These are phyloP conservation scores for Drosophila longiperda DNA, from an alignment of 2,888 invertebrate species.

Conservation along the genomic window DNA sequence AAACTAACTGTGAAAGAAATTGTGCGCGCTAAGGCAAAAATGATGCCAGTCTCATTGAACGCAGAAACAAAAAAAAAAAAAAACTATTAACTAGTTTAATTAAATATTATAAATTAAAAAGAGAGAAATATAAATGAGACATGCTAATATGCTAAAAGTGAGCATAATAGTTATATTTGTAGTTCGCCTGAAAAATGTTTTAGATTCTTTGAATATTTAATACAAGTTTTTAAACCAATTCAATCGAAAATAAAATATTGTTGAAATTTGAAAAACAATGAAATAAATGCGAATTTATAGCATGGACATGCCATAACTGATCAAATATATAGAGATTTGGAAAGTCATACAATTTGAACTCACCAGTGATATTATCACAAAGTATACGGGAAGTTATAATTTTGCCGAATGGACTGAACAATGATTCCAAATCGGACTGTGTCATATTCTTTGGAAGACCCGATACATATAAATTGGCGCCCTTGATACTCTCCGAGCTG, in stretches of 20 bases:
- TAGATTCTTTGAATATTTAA: not conserved
- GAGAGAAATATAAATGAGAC: slow-evolving; percentile 2
- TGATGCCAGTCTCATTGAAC: slow-evolving; percentile 1
- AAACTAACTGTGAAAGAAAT: slow-evolving; percentile 27
- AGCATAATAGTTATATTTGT: not conserved
- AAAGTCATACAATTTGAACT: slow-evolving; percentile 68
- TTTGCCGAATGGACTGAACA: slow-evolving; percentile 92
- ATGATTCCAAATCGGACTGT: slow-evolving; percentile 92
- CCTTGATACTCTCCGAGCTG: slow-evolving; percentile 97
- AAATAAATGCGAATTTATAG: not conserved
- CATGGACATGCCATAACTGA: slow-evolving; percentile 11
- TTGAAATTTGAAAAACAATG: too few relatives aligned
- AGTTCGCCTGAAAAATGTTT: not conserved
- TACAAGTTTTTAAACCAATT: not conserved
- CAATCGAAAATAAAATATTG: not conserved
- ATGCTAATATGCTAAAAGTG: not conserved
- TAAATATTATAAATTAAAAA: not conserved
- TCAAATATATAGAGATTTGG: not conserved
- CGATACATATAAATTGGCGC: slow-evolving; percentile 96
- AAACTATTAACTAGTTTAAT: slow-evolving; percentile 1
- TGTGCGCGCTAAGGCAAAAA: slow-evolving; percentile 21
- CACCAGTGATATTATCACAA: slow-evolving; percentile 94
- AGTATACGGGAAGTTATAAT: slow-evolving; percentile 94
- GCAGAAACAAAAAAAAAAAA: not conserved
- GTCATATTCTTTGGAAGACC: slow-evolving; percentile 96